Conservation (phyloP, 2,113 vertebrate species). For the Trogon melanurus region DNA sequence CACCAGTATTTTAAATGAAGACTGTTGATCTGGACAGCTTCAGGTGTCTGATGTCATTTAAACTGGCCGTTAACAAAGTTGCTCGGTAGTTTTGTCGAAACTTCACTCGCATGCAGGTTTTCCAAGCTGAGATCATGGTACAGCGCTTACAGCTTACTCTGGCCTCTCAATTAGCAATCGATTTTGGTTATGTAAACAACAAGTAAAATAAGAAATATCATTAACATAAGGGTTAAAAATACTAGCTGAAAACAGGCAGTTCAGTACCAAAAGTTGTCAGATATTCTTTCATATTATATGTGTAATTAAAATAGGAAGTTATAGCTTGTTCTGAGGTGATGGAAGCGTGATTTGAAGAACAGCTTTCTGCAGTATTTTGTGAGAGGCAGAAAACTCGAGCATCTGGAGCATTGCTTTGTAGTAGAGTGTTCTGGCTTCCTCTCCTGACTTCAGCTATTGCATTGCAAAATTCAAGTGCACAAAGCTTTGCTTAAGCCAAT, state of each 20-base stretch:
- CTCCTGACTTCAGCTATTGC: constrained; percentile 10
- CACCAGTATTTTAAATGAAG: not conserved
- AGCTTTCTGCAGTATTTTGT: not conserved
- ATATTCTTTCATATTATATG: not conserved
- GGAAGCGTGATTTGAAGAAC: not conserved
- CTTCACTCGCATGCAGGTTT: not conserved
- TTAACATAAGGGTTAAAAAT: not conserved
- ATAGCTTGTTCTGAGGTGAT: not conserved
- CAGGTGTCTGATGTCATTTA: not conserved
- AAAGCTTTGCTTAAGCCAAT: constrained; percentile 27
- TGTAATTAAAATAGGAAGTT: not conserved
- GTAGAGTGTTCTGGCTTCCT: constrained; percentile 12
- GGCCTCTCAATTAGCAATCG: not conserved
- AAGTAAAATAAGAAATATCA: not conserved
- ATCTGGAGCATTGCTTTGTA: not conserved
- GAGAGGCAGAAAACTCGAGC: not conserved
- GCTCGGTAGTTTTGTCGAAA: not conserved
- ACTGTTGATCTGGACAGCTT: not conserved
- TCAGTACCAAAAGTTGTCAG: not conserved
- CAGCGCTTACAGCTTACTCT: not conserved
- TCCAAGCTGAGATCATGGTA: not conserved
- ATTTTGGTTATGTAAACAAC: not conserved
- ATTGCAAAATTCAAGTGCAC: constrained; percentile 29
- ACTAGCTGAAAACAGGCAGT: not conserved
- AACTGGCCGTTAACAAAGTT: not conserved